Evolutionary conservation across 2,888 invertebrate genomes (phyloP).

Genomic region (Melanotus villosus): DNA sequence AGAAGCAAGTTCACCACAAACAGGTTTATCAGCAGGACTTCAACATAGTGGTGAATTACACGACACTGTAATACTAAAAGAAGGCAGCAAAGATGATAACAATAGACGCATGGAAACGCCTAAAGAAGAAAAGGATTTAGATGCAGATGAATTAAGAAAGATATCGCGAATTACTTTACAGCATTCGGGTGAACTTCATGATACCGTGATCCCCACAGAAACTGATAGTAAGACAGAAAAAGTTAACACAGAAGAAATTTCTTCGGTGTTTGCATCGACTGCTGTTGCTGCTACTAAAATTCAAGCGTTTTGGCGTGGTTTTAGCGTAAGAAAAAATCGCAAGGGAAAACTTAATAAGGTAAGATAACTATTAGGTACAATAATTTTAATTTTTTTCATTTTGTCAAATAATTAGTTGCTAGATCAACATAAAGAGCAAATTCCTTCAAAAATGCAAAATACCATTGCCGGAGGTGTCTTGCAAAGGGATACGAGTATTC

Average conservation of each 20-base stretch:
- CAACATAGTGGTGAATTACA: constrained; percentile 21
- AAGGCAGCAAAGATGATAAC: neutral
- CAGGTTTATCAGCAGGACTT: neutral
- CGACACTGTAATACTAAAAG: neutral
- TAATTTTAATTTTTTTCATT: neutral
- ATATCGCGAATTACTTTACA: neutral
- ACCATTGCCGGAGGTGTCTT: too few relatives aligned
- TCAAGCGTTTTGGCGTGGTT: constrained; percentile 68
- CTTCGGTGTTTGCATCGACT: neutral
- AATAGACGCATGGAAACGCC: neutral
- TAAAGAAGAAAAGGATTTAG: neutral
- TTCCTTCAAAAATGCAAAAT: too few relatives aligned
- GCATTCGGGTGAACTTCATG: constrained; percentile 18
- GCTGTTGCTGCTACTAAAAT: constrained; percentile 74
- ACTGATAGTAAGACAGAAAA: neutral
- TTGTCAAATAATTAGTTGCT: too few relatives aligned
- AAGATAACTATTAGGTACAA: neutral
- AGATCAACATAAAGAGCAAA: too few relatives aligned
- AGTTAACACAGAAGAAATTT: constrained; percentile 44
- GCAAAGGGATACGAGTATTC: too few relatives aligned
- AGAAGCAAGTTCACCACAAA: too few relatives aligned
- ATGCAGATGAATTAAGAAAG: neutral
- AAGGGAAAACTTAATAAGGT: neutral
- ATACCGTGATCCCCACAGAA: constrained; percentile 25
- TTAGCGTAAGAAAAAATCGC: constrained; percentile 27